Conservation (phyloP, 2,888 invertebrate species). For the Petrolisthes cinctipes region DNA sequence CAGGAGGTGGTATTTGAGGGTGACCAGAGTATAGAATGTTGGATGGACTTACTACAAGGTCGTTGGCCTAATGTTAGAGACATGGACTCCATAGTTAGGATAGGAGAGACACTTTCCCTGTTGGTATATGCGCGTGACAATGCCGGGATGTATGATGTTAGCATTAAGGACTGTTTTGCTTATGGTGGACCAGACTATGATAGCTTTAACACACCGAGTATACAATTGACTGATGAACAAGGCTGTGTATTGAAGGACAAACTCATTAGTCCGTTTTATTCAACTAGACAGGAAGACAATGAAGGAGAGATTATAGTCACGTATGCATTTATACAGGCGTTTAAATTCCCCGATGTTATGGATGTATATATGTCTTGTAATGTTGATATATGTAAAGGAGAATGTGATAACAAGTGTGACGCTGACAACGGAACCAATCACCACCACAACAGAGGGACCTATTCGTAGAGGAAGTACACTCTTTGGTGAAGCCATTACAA, state of each 20-base stretch:
- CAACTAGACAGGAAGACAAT: constrained; percentile 70
- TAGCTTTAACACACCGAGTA: constrained; percentile 43
- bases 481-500: constrained; percentile 58
- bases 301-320: constrained; percentile 71
- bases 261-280: constrained; percentile 66
- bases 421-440: background rate
- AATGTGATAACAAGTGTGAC: constrained; percentile 65
- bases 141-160: constrained; percentile 66
- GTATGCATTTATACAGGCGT: constrained; percentile 67
- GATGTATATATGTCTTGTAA: constrained; percentile 67
- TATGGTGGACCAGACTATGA: constrained; percentile 66
- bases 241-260: constrained; percentile 68
- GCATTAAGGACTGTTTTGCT: constrained; percentile 68
- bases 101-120: constrained; percentile 67
- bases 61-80: constrained; percentile 66
- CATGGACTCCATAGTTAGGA: constrained; percentile 67
- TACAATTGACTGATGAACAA: constrained; percentile 67
- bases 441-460: constrained; percentile 38
- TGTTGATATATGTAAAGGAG: constrained; percentile 67
- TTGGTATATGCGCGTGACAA: constrained; percentile 67
- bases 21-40: constrained; percentile 69
- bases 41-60: constrained; percentile 67
- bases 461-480: constrained; percentile 56
- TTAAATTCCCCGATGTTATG: constrained; percentile 67
- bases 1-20: constrained; percentile 65